Evolutionary conservation across 1,140 invertebrate species (phyloP), one percentile per base, ranked within the genome.

Genomic region (Cepaea nemoralis): DNA sequence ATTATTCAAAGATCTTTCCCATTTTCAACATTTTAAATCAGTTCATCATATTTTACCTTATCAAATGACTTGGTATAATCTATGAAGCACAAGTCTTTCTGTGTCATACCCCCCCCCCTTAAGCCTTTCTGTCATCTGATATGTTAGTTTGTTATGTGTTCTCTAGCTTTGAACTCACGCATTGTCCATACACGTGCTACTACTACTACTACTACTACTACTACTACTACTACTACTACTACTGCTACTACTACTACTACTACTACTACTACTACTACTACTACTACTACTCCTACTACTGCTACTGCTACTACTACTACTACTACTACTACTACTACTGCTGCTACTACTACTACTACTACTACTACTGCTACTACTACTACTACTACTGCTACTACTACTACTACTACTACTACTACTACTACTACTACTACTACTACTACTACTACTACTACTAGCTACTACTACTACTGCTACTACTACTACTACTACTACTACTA

Each of bases 381-480:
- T 55, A n/a, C 50, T 55, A n/a, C 50, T 55, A n/a, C 50, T 55
- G n/a, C 50, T 55, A 55, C 50, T 55, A 55, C 50, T 55, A 55
- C 50, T 55, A 55, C 50, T 55, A 55, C 50, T 55, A 55, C 50
- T 55, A 55, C 50, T 55, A 55, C 50, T 55, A 55, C 50, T 55
- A 55, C 50, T 55, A 55, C 50, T 55, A 55, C 50, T 55, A 55
- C 50, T 55, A 55, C 50, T 55, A 55, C 50, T 55, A 55, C 50
- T 55, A 55, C n/a, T 55, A 55, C 50, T 55, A 55, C 50, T 55
- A 55, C n/a, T n/a, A n/a, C n/a, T n/a, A n/a, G n/a, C 50, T 55
- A 55, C 50, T 55, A 55, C 50, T 55, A n/a, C 50, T 55, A 55
- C 50, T 55, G 50, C 50, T 55, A 55, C 50, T 55, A 55, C 50